These are phyloP conservation scores for Lydus trimaculatus DNA, from an alignment of 2,888 invertebrate genomes.

Conservation along the genomic window DNA sequence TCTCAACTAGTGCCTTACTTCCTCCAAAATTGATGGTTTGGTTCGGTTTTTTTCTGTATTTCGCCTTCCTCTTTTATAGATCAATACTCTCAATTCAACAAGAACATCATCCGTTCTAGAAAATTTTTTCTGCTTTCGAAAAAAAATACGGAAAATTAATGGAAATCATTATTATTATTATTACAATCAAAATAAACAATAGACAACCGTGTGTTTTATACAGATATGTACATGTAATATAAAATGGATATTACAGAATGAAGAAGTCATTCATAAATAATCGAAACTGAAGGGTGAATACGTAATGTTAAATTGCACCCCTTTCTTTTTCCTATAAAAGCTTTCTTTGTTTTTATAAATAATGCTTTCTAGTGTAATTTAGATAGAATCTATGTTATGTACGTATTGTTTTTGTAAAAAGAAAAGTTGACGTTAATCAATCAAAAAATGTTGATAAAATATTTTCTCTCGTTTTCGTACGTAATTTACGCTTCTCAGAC, in stretches of 20 bases:
- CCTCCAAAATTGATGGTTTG: background rate
- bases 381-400: background rate
- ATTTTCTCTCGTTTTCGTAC: background rate
- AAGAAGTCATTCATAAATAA: slow-evolving; percentile 2
- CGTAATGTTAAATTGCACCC: background rate
- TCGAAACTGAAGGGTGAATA: background rate
- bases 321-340: background rate
- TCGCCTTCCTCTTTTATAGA: background rate
- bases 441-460: background rate
- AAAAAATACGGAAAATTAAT: background rate
- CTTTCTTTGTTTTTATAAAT: background rate
- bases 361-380: background rate
- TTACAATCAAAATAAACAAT: background rate
- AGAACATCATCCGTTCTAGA: background rate
- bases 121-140: too few species aligned
- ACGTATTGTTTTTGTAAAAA: background rate
- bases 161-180: background rate
- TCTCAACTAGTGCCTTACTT: background rate
- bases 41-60: background rate
- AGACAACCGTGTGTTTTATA: too few species aligned
- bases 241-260: background rate
- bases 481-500: background rate
- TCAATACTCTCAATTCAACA: background rate
- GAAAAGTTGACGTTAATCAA: background rate
- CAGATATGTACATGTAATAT: background rate